Conservation (phyloP, 2,113 vertebrate species). For the Salvelinus sp. region DNA sequence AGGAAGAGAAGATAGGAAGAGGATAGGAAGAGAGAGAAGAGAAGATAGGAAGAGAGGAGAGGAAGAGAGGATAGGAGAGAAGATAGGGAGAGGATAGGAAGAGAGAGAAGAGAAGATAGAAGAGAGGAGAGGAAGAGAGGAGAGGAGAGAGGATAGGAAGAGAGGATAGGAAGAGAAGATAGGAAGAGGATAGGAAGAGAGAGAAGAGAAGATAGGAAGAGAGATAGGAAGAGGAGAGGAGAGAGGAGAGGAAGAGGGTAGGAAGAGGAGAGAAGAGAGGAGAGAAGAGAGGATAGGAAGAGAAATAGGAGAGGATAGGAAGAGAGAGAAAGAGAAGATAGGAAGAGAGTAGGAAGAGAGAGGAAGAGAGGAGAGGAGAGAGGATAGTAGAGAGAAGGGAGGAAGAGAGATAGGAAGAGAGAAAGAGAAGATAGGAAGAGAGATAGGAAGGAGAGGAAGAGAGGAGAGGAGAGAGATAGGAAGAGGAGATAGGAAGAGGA, state of each 20-base stretch:
- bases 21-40: background rate
- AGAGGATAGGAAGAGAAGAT: background rate
- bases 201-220: background rate
- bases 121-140: too few relatives aligned
- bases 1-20: background rate
- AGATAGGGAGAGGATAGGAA: too few relatives aligned
- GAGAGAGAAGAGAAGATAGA: too few relatives aligned
- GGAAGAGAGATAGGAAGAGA: background rate
- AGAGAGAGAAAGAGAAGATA: background rate
- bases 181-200: background rate
- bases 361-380: too few relatives aligned
- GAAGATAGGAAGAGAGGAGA: background rate
- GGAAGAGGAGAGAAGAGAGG: background rate
- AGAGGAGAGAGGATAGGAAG: background rate
- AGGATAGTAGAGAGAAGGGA: too few relatives aligned
- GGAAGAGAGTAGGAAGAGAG: too few relatives aligned
- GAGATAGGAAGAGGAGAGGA: constrained; percentile 19
- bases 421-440: background rate
- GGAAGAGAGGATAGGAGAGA: too few relatives aligned
- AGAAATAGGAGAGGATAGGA: background rate
- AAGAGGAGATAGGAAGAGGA: too few relatives aligned
- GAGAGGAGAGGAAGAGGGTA: constrained; percentile 1
- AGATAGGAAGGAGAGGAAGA: background rate
- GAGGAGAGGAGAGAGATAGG: too few relatives aligned
- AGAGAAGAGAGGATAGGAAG: background rate